phyloP scores from a whole-genome alignment of 2,797 vertebrate genomes.

The Helarctos malayanus region DNA sequence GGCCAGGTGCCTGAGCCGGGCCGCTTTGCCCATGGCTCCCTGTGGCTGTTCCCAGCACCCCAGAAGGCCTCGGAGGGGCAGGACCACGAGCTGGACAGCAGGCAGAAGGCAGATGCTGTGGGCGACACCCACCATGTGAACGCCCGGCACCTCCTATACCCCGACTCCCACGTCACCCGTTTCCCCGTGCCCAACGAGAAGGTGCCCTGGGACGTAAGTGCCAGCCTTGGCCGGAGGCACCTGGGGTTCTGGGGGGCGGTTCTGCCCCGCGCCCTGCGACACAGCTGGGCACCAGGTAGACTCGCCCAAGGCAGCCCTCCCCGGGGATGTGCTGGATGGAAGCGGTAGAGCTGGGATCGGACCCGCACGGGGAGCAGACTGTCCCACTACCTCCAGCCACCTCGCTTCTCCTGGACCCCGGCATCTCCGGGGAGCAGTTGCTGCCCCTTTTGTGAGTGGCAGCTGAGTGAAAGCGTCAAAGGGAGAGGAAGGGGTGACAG shows the following conservation, averaged over 20 bases:
- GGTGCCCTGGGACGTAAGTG: slow-evolving; percentile 96
- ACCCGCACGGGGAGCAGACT: neutral
- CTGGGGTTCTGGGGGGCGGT: rapidly evolving
- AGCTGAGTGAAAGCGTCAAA: neutral
- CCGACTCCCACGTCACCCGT: slow-evolving; percentile 88
- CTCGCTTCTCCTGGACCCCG: rapidly evolving
- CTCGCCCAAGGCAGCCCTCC: neutral
- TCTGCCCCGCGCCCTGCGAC: neutral
- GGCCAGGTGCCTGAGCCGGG: neutral
- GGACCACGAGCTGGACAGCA: slow-evolving; percentile 71
- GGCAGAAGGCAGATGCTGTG: slow-evolving; percentile 79
- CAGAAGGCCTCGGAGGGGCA: slow-evolving; percentile 79
- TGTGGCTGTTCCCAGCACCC: slow-evolving; percentile 75
- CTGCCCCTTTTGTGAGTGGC: too few relatives aligned
- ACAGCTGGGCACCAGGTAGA: rapidly evolving
- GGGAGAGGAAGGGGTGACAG: neutral
- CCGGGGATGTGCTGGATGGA: rapidly evolving
- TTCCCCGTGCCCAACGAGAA: slow-evolving; percentile 98
- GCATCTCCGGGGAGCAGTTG: rapidly evolving
- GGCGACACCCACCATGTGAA: slow-evolving; percentile 88
- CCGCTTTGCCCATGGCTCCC: neutral
- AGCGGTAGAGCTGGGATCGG: neutral
- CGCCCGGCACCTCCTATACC: slow-evolving; percentile 93
- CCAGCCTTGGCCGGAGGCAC: neutral
- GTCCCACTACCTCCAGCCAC: rapidly evolving